phyloP scores from a whole-genome alignment of 2,888 invertebrate genomes.

The Cyrtodaria siliqua region DNA sequence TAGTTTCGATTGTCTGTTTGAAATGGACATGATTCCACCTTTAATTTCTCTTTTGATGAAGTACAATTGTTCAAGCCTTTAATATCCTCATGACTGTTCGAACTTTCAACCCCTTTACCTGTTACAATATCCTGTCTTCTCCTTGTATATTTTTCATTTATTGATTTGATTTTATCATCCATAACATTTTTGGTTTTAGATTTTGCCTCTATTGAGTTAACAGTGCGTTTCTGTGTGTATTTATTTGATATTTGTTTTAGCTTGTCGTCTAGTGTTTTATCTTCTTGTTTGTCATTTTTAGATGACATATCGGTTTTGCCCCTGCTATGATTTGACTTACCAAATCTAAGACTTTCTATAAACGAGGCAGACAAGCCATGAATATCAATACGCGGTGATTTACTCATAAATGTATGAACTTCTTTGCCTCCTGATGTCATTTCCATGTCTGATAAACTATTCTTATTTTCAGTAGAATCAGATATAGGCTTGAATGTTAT shows the following conservation, averaged over 20 bases:
- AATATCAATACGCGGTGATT: slow-evolving; percentile 18
- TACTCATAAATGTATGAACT: slow-evolving; percentile 27
- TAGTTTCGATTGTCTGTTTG: no score
- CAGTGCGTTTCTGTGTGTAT: slow-evolving; percentile 33
- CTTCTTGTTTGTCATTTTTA: neutral
- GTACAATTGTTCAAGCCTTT: no score
- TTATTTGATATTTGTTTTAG: slow-evolving; percentile 45
- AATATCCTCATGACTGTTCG: no score
- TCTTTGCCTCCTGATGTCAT: slow-evolving; percentile 59
- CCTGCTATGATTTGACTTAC: neutral
- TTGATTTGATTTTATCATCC: slow-evolving; percentile 37
- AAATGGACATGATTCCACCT: no score
- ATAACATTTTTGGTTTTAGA: slow-evolving; percentile 2
- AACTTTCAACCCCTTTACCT: slow-evolving; percentile 30
- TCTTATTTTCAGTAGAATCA: slow-evolving; percentile 8
- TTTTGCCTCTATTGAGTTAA: neutral
- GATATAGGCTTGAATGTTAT: slow-evolving; percentile 44
- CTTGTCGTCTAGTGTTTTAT: slow-evolving; percentile 33
- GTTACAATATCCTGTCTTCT: slow-evolving; percentile 43
- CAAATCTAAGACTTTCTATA: neutral
- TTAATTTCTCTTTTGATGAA: no score
- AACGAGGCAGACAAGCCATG: neutral
- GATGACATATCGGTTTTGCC: neutral
- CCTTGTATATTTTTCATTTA: slow-evolving; percentile 47
- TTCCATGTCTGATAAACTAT: slow-evolving; percentile 52